Conservation (phyloP, 1,140 invertebrate species). For the Drosophila busckii region DNA sequence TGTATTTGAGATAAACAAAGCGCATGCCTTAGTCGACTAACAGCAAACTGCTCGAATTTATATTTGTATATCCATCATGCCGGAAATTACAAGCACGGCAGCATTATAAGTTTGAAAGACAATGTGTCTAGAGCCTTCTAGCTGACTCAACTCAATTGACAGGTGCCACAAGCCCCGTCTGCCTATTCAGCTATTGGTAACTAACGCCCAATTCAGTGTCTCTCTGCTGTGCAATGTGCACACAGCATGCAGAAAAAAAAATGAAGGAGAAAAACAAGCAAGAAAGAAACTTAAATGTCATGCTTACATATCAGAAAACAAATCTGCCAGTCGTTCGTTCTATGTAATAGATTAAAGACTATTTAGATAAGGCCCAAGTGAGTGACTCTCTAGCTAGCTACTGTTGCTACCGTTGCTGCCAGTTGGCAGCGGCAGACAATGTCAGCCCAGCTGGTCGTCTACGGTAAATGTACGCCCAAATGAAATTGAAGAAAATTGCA, state of each 20-base stretch:
- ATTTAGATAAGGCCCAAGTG: slow-evolving; percentile 20
- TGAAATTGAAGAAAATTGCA: slow-evolving; percentile 78
- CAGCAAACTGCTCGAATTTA: no score
- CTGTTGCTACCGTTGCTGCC: slow-evolving; percentile 27
- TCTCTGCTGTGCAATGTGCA: background rate
- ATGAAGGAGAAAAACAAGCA: slow-evolving; percentile 9
- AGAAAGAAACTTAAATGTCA: slow-evolving; percentile 71
- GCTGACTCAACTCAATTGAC: slow-evolving; percentile 39
- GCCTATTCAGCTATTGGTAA: slow-evolving; percentile 30
- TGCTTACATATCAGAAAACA: slow-evolving; percentile 57
- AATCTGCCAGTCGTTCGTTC: slow-evolving; percentile 65
- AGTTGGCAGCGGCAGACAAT: slow-evolving; percentile 57
- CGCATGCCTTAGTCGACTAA: no score
- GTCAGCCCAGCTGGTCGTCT: slow-evolving; percentile 22
- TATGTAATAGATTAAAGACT: slow-evolving; percentile 70
- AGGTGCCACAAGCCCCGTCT: no score
- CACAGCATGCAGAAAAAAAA: slow-evolving; percentile 37
- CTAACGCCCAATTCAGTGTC: no score
- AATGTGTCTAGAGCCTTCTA: slow-evolving; percentile 13
- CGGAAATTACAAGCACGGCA: slow-evolving; percentile 50
- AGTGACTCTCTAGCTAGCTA: background rate
- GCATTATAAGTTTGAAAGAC: slow-evolving; percentile 27
- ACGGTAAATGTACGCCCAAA: slow-evolving; percentile 55
- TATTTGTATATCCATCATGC: slow-evolving; percentile 30
- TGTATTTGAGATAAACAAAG: no score